These are phyloP conservation scores for Peromyscus leucopus DNA, from an alignment of 2,113 vertebrate species.

Conservation along the genomic window DNA sequence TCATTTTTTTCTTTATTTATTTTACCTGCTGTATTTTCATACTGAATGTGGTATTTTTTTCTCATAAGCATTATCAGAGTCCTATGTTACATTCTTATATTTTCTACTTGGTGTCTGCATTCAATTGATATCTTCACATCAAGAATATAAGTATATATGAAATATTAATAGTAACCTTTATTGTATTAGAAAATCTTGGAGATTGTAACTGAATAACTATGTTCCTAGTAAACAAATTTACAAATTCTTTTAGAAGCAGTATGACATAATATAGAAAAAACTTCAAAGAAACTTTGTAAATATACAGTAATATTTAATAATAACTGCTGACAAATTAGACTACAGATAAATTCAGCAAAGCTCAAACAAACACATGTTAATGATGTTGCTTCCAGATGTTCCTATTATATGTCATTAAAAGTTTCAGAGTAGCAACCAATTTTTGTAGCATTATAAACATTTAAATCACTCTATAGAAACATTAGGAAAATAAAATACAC, in stretches of 20 bases:
- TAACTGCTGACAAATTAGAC: neutral
- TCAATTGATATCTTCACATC: neutral
- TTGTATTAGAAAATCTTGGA: neutral
- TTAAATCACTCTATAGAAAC: slow-evolving; percentile 1
- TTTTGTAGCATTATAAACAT: neutral
- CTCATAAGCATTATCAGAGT: neutral
- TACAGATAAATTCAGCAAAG: neutral
- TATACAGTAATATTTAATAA: neutral
- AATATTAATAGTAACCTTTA: neutral
- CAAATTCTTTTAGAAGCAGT: slow-evolving; percentile 52
- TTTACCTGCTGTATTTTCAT: neutral
- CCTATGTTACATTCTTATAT: neutral
- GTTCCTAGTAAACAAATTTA: neutral
- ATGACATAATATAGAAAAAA: neutral
- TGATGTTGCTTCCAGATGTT: neutral
- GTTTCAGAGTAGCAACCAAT: neutral
- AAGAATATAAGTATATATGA: neutral
- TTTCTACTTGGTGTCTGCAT: neutral
- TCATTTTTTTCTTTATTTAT: neutral
- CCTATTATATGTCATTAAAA: neutral
- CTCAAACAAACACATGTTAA: neutral
- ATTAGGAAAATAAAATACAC: neutral
- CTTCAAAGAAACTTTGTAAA: neutral
- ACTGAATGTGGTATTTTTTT: neutral
- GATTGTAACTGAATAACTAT: slow-evolving; percentile 25